These are phyloP conservation scores for Montifringilla adamsi DNA, from an alignment of 2,113 vertebrate species.

Conservation along the genomic window DNA sequence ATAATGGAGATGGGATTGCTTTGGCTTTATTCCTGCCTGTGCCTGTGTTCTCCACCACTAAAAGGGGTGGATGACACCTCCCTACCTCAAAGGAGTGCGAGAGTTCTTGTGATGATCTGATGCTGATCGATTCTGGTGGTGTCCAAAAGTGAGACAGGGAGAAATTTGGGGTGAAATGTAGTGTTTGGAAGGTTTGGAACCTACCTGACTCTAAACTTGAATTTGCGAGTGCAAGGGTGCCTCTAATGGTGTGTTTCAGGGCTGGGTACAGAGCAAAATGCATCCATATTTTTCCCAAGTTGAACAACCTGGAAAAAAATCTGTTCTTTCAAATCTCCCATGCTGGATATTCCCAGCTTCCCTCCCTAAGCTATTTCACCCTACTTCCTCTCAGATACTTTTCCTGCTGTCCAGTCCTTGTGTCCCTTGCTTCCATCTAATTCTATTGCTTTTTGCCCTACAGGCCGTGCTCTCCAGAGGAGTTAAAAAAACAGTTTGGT, in stretches of 20 bases:
- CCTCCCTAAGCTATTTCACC: not conserved
- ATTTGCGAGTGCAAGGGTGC: not conserved
- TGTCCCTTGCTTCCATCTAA: not conserved
- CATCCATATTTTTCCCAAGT: not conserved
- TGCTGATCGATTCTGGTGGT: not conserved
- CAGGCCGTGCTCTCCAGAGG: not conserved
- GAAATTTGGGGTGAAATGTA: not conserved
- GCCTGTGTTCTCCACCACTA: not conserved
- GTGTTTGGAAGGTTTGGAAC: not conserved
- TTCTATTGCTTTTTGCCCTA: not conserved
- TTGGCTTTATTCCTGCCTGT: conserved; percentile 6
- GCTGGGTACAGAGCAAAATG: not conserved
- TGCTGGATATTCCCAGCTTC: not conserved
- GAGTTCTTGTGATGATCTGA: not conserved
- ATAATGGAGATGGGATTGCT: not conserved
- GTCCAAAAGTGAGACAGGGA: not conserved
- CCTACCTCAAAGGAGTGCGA: not conserved
- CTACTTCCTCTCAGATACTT: not conserved
- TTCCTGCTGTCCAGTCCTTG: not conserved
- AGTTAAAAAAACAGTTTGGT: not conserved
- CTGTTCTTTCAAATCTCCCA: not conserved
- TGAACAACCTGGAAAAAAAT: not conserved
- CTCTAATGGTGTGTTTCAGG: not conserved
- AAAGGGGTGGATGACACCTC: not conserved
- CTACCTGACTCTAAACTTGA: not conserved